Evolutionary conservation across 2,113 vertebrate genomes (phyloP).

Genomic region (Mirounga angustirostris): DNA sequence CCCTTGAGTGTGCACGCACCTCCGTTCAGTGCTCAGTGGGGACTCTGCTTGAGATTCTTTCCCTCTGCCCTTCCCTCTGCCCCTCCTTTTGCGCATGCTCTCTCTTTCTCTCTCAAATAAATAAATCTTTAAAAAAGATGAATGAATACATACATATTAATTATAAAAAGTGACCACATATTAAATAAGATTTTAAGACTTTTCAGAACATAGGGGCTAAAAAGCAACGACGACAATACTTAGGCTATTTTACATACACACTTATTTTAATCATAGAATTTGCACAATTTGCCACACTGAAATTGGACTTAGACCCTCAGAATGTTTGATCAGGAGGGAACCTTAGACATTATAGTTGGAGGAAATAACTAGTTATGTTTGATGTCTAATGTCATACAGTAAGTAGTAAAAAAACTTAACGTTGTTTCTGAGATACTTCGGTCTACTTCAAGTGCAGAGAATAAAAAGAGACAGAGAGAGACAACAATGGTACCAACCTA

Average conservation of each 20-base stretch:
- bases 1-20: too few species aligned
- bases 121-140: background rate
- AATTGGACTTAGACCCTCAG: background rate
- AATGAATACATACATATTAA: background rate
- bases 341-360: background rate
- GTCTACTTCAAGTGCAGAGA: background rate
- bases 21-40: background rate
- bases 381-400: background rate
- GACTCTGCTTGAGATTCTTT: background rate
- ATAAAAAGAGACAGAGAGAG: background rate
- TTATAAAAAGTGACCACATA: background rate
- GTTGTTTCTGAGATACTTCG: background rate
- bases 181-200: constrained; percentile 12
- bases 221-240: background rate
- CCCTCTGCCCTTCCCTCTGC: background rate
- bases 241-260: background rate
- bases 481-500: background rate
- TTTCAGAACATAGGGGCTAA: background rate
- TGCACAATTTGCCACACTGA: background rate
- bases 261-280: constrained; percentile 38
- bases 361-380: background rate
- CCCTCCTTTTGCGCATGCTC: background rate
- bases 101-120: background rate
- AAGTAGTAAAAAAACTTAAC: background rate
- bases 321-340: background rate